Evolutionary conservation across 2,113 vertebrate genomes (phyloP).

Genomic region (Ptilorrhoa leucosticta): DNA sequence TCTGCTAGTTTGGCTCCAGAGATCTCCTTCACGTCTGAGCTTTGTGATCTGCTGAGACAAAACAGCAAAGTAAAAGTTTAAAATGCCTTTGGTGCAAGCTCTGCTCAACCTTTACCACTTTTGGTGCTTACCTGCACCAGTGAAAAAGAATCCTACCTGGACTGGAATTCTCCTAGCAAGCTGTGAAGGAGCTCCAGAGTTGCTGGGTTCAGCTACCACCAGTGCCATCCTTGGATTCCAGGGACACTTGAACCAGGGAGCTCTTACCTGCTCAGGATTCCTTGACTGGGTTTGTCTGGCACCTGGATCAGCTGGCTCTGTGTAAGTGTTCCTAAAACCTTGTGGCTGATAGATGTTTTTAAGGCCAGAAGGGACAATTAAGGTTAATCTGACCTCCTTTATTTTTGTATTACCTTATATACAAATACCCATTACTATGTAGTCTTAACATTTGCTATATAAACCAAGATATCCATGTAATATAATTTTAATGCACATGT

Average conservation of each 20-base stretch:
- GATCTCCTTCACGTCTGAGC: neutral
- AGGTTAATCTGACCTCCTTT: neutral
- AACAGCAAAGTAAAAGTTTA: neutral
- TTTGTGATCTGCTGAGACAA: neutral
- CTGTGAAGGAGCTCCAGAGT: neutral
- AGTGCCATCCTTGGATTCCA: too few species aligned
- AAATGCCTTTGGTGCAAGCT: neutral
- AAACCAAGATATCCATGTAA: neutral
- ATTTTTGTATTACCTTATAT: neutral
- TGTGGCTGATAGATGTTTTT: neutral
- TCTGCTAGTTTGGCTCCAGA: neutral
- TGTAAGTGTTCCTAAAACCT: neutral
- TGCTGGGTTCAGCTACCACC: neutral
- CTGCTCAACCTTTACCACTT: neutral
- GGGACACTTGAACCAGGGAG: accelerated
- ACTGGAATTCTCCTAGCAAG: neutral
- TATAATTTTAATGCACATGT: neutral
- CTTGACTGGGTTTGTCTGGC: neutral
- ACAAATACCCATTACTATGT: neutral
- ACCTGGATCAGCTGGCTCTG: neutral
- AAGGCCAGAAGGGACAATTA: neutral
- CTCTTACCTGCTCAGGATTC: neutral
- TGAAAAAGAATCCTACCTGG: neutral
- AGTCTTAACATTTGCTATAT: neutral
- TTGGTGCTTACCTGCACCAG: neutral